A percentile compares a stretch with the other conserved stretches of the same genome.
Conservation (phyloP, 2,797 vertebrate species). For the Megaceryle alcyon region DNA sequence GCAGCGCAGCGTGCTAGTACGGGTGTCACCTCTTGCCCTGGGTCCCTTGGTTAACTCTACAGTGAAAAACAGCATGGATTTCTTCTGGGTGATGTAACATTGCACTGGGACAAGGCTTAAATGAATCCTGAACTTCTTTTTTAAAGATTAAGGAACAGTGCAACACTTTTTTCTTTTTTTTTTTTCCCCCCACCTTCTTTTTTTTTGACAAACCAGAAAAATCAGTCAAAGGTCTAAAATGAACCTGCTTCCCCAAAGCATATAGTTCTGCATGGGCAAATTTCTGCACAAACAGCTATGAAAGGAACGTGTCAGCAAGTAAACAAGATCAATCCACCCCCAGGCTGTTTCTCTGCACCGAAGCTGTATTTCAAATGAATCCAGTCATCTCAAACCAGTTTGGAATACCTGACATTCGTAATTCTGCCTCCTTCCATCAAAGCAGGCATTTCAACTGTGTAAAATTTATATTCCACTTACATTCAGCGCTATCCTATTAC, state of each 20-base stretch:
- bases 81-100: neutral
- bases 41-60: neutral
- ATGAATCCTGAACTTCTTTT: neutral
- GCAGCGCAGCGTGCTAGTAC: neutral
- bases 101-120: neutral
- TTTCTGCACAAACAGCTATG: neutral
- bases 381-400: neutral
- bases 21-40: neutral
- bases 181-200: too few relatives aligned
- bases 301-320: neutral
- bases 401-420: conserved; percentile 35
- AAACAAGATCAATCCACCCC: conserved; percentile 16
- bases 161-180: neutral
- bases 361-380: conserved; percentile 22
- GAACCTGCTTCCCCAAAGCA: neutral
- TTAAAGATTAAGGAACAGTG: neutral
- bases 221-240: neutral
- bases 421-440: conserved; percentile 31
- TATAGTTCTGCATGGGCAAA: neutral
- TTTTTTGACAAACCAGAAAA: neutral
- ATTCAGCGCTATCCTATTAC: conserved; percentile 24
- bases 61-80: neutral
- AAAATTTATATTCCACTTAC: conserved; percentile 57
- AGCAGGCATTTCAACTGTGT: conserved; percentile 5
- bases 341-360: neutral